These are phyloP conservation scores for Melanotaenia boesemani DNA, from an alignment of 2,797 vertebrate species.

Conservation along the genomic window DNA sequence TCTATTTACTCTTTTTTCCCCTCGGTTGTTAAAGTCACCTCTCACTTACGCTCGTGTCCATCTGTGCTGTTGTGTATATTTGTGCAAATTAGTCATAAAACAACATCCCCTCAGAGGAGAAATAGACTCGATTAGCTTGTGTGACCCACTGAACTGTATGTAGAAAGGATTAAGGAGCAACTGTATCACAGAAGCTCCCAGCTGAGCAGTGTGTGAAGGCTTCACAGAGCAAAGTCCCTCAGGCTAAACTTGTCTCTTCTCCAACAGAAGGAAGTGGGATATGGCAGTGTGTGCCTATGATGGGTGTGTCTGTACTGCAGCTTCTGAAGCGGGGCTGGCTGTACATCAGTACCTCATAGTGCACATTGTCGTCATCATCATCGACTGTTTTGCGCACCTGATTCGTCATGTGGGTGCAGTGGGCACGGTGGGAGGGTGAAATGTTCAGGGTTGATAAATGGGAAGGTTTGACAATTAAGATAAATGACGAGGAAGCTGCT, in stretches of 20 bases:
- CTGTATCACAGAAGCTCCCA: slow-evolving; percentile 58
- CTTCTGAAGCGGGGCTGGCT: slow-evolving; percentile 39
- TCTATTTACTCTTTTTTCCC: slow-evolving; percentile 2
- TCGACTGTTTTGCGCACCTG: slow-evolving; percentile 41
- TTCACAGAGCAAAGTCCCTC: slow-evolving; percentile 59
- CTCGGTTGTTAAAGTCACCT: neutral
- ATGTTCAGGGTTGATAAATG: slow-evolving; percentile 17
- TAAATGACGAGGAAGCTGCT: neutral
- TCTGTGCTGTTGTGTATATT: slow-evolving; percentile 1
- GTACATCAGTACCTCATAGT: slow-evolving; percentile 29
- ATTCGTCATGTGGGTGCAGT: slow-evolving; percentile 47
- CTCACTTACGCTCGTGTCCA: slow-evolving; percentile 26
- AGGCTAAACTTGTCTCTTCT: slow-evolving; percentile 62
- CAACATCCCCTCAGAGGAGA: neutral
- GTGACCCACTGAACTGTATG: slow-evolving; percentile 61
- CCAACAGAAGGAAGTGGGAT: slow-evolving; percentile 66
- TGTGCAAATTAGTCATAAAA: slow-evolving; percentile 1
- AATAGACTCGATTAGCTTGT: slow-evolving; percentile 12
- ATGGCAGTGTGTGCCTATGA: slow-evolving; percentile 47
- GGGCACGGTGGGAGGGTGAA: slow-evolving; percentile 9
- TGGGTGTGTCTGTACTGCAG: slow-evolving; percentile 62
- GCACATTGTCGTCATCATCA: slow-evolving; percentile 27
- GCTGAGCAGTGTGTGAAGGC: slow-evolving; percentile 58
- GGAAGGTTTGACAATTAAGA: neutral
- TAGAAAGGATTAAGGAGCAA: slow-evolving; percentile 58